A percentile compares a stretch with the other conserved stretches of the same genome.
Conservation (phyloP, 2,113 vertebrate genomes). For the Neodontobutis hainanensis region DNA sequence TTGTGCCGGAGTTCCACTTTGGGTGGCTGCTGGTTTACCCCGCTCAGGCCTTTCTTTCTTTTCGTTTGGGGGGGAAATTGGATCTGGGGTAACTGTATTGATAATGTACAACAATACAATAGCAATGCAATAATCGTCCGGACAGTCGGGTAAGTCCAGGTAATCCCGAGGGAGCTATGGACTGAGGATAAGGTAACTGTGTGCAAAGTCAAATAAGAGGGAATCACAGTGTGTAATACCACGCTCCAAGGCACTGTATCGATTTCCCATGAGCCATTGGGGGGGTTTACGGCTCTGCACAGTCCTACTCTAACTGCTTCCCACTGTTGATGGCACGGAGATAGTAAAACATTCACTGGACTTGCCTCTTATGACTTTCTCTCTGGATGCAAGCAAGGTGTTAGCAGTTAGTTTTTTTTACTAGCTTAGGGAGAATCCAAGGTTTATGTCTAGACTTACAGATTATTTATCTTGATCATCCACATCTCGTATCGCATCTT, state of each 20-base stretch:
- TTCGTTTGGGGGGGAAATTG: constrained; percentile 26
- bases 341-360: constrained; percentile 50
- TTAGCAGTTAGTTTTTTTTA: constrained; percentile 1
- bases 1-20: constrained; percentile 19
- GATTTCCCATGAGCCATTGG: constrained; percentile 60
- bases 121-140: constrained; percentile 27
- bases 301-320: constrained; percentile 56
- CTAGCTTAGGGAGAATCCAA: constrained; percentile 6
- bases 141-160: constrained; percentile 41
- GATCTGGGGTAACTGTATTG: constrained; percentile 20
- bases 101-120: constrained; percentile 24
- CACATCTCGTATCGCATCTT: background rate
- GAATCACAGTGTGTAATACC: constrained; percentile 58
- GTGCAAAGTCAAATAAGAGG: constrained; percentile 34
- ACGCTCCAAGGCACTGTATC: constrained; percentile 50
- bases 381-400: constrained; percentile 16
- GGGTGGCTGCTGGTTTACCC: constrained; percentile 13
- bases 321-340: constrained; percentile 40
- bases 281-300: constrained; percentile 61
- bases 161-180: constrained; percentile 21
- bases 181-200: constrained; percentile 24
- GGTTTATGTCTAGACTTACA: constrained; percentile 1
- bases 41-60: constrained; percentile 29
- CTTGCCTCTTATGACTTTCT: constrained; percentile 24
- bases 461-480: background rate